These are phyloP conservation scores for Autographa pulchrina DNA, from an alignment of 2,888 invertebrate genomes.

Conservation along the genomic window DNA sequence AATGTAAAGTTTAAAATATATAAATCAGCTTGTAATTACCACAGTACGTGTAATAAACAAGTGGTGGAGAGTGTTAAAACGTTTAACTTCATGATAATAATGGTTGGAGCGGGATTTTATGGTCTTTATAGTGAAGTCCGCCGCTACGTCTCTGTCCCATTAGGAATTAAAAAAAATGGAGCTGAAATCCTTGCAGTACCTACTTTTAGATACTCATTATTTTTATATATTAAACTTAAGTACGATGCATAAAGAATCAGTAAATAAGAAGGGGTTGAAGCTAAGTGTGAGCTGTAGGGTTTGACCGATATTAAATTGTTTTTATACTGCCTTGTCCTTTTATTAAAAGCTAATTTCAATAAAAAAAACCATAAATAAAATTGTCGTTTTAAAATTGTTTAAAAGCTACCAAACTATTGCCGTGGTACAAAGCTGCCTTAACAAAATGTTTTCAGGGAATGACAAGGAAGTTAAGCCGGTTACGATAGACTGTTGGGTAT, in stretches of 20 bases:
- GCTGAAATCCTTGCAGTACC: background rate
- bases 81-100: constrained; percentile 23
- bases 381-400: too few species aligned
- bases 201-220: background rate
- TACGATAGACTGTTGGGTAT: background rate
- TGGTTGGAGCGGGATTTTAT: constrained; percentile 29
- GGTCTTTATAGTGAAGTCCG: constrained; percentile 10
- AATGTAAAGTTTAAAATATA: constrained; percentile 11
- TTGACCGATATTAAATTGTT: too few species aligned
- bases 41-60: constrained; percentile 20
- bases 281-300: too few species aligned
- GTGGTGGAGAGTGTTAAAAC: constrained; percentile 15
- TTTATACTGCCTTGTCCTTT: too few species aligned
- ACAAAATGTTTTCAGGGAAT: too few species aligned
- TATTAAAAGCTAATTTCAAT: too few species aligned
- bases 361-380: too few species aligned
- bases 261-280: too few species aligned
- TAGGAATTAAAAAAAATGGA: constrained; percentile 6
- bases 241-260: too few species aligned
- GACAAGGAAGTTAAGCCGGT: background rate
- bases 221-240: background rate
- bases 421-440: too few species aligned
- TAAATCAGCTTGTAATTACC: constrained; percentile 33
- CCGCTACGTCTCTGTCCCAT: constrained; percentile 3
- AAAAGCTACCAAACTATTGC: too few species aligned